Evolutionary conservation across 2,888 invertebrate species (phyloP).

Genomic region (Drosophila nr. medialis): DNA sequence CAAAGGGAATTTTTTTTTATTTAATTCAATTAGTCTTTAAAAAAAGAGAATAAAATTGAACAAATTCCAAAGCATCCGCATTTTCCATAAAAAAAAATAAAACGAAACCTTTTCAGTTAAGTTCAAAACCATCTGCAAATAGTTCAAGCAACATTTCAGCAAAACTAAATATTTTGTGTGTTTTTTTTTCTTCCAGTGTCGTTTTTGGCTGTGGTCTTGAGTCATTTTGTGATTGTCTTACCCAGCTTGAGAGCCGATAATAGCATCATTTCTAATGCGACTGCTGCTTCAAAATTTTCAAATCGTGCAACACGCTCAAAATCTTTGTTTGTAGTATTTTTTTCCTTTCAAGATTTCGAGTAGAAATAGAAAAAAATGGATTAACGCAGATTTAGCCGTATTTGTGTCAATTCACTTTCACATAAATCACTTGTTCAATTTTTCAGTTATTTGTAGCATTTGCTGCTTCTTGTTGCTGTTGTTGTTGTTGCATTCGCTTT

Average conservation of each 20-base stretch:
- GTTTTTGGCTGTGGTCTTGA: conserved; percentile 12
- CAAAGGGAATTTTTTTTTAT: background rate
- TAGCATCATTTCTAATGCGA: conserved; percentile 82
- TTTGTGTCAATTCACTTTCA: conserved; percentile 80
- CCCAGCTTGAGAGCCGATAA: conserved; percentile 84
- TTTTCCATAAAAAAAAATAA: background rate
- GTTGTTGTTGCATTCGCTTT: conserved; percentile 54
- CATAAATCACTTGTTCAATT: conserved; percentile 71
- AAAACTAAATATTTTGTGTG: background rate
- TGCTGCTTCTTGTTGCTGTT: conserved; percentile 24
- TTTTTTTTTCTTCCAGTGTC: background rate
- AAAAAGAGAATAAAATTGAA: too few relatives aligned
- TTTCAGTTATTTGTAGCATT: conserved; percentile 28
- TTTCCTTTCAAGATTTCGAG: conserved; percentile 3
- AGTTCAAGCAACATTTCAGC: background rate
- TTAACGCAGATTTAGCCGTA: conserved; percentile 34
- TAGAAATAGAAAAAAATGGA: conserved; percentile 1
- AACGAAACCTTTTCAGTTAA: background rate
- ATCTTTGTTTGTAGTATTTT: conserved; percentile 1
- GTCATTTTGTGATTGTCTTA: conserved; percentile 61
- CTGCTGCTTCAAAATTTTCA: conserved; percentile 21
- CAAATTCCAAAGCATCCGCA: background rate
- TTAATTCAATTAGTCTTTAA: too few relatives aligned
- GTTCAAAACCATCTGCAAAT: background rate
- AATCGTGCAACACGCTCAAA: conserved; percentile 30